These are phyloP conservation scores for Tetheella fluctuosa DNA, from an alignment of 2,888 invertebrate species.

Conservation along the genomic window DNA sequence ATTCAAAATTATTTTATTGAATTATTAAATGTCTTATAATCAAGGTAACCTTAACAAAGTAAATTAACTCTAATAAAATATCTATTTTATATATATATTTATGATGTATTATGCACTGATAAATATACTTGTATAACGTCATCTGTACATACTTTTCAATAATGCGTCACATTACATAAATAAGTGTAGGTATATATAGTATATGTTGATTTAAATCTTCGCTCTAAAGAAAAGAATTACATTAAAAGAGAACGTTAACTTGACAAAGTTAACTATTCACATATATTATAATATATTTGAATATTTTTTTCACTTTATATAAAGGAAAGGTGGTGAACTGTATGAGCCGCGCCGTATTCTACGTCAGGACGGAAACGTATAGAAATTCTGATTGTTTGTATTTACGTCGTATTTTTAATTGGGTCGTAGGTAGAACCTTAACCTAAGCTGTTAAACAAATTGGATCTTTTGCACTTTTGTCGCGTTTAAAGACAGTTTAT, in stretches of 20 bases:
- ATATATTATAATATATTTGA: constrained; percentile 42
- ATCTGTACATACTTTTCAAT: background rate
- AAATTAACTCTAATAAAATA: background rate
- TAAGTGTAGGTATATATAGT: background rate
- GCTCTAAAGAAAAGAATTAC: background rate
- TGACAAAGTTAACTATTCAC: constrained; percentile 25
- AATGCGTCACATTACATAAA: background rate
- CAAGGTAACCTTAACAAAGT: background rate
- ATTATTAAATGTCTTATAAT: background rate
- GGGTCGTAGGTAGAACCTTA: background rate
- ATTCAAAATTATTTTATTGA: too few relatives aligned
- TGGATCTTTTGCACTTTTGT: too few relatives aligned
- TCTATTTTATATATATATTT: too few relatives aligned
- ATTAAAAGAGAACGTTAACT: background rate
- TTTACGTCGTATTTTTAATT: constrained; percentile 24
- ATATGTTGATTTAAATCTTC: background rate
- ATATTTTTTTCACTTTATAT: constrained; percentile 36
- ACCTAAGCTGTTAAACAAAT: too few relatives aligned
- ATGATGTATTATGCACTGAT: too few relatives aligned
- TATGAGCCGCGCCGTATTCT: constrained; percentile 23
- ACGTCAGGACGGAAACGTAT: constrained; percentile 30
- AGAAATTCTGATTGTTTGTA: constrained; percentile 27
- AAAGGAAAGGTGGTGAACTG: constrained; percentile 35
- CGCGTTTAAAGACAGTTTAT: too few relatives aligned
- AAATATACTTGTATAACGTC: background rate